Percentiles rank a stretch among this genome's conserved stretches.
Evolutionary conservation across 2,888 invertebrate genomes (phyloP).

Genomic region (Tricholauxania praeusta): DNA sequence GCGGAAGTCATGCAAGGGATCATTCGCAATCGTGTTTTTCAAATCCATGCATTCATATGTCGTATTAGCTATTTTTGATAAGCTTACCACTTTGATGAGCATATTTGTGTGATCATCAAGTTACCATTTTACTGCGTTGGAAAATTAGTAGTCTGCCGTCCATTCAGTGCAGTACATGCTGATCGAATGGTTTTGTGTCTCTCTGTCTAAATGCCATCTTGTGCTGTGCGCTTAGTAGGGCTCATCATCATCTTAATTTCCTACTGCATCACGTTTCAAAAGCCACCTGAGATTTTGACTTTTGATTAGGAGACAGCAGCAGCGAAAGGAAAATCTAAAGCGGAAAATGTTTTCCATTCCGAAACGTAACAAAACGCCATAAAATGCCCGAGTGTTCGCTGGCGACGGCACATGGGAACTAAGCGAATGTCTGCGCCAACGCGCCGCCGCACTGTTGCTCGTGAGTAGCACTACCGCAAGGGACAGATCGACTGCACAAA

Average conservation of each 20-base stretch:
- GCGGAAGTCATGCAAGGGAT: constrained; percentile 7
- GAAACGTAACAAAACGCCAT: background rate
- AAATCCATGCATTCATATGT: too few species aligned
- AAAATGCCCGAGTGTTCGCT: background rate
- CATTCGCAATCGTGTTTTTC: constrained; percentile 48
- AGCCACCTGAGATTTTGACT: constrained; percentile 59
- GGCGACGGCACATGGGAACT: constrained; percentile 17
- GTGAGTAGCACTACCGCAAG: background rate
- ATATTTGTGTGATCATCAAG: too few species aligned
- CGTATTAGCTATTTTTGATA: too few species aligned
- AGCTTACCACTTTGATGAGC: too few species aligned
- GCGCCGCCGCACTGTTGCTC: background rate
- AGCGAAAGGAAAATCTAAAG: constrained; percentile 7
- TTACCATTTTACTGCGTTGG: too few species aligned
- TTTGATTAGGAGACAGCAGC: constrained; percentile 53
- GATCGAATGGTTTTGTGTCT: too few species aligned
- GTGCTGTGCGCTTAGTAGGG: background rate
- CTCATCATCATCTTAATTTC: constrained; percentile 57
- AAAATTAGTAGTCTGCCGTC: too few species aligned
- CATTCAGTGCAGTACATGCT: too few species aligned
- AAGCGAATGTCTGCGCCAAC: constrained; percentile 9
- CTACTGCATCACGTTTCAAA: constrained; percentile 64
- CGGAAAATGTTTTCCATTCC: constrained; percentile 17
- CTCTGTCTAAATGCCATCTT: background rate
- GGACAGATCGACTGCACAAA: constrained; percentile 18